Base-by-base conservation (phyloP, 2,113 vertebrate species). In the Calonectris borealis region DNA sequence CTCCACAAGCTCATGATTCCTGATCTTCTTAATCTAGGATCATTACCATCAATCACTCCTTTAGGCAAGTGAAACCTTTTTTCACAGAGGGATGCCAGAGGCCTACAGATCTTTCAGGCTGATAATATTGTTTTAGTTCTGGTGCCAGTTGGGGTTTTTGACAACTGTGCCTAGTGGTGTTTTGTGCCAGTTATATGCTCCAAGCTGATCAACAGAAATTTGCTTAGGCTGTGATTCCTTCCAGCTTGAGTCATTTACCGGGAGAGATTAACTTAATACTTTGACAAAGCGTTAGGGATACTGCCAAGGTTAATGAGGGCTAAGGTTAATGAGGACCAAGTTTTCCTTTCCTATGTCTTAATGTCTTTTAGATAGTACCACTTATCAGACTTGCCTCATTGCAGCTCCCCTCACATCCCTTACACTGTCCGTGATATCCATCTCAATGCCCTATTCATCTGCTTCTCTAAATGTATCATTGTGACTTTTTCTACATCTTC, bases 1-100 rank as follows among this genome's bases (percentile, higher is more conserved):
- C 79, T 13, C 16, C 9, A 16, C 70, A 84, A 78, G 32, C 86
- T 97, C 89, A 82, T 26, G 81, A 83, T 57, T 94, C 84, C 73
- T 77, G 88, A 94, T 94, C 77, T 94, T 86, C 88, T 94, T 95
- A 95, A 94, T 94, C 91, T 93, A 38, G 78, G 91, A 89, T 95
- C 91, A 90, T 94, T 96, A 79, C 77, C 60, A 54, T 94, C 91
- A 92, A 86, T 91, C 81, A 80, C 13, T 78, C 49, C 38, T 85
- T 57, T 21, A 93, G 83, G 73, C 88, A 87, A 88, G 13, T 8
- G 10, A 89, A 93, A 57, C 51, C 7, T 29, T 70, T 75, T 69
- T 84, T 55, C 40, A 32, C 16, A 48, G 73, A 72, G 22, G 20
- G 61, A 79, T 78, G 62, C 27, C 54, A 82, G 54, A 71, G 17